Evolutionary conservation across 2,113 vertebrate genomes (phyloP), one percentile per base, ranked within the genome.

Genomic region (Eleginops maclovinus): DNA sequence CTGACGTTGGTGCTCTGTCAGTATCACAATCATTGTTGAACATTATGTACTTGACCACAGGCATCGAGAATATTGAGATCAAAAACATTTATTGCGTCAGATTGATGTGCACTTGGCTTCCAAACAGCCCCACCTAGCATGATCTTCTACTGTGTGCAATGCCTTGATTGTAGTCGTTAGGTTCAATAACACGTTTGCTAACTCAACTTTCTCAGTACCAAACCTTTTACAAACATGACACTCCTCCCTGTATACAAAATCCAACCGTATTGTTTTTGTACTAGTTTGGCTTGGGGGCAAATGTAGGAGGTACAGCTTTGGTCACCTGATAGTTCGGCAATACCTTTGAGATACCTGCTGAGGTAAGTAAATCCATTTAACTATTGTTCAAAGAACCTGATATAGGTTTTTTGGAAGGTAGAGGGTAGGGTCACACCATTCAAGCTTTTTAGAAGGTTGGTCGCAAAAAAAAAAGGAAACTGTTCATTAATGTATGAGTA

Each of bases 1-100:
- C 58, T 36, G 46, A 69, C 21, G 36, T 49, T 49, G 19, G 22
- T 67, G 26, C 51, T 71, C 40, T 74, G 68, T 73, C 63, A 80
- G 22, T 36, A 54, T 62, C 36, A 58, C 26, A 28, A 3, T 58
- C 54, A 41, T 46, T 49, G 19, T 46, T 47, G 1, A 13, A 12
- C 40, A 72, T 43, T 22, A 67, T 67, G 10, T 49, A 3, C 24
- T 59, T n/a, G 4, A 21, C 49, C 0, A 51, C 10, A 54, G 44
- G 24, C 73, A 47, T 28, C 59, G 3, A 4, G 9, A 58, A 47
- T 9, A 26, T 9, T 67, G 46, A 16, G 17, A 69, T 41, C 15
- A 40, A 22, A 68, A 41, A 26, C 4, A 56, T 21, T 56, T 68
- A 15, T 64, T 51, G 9, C 64, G 63, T 77, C 51, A 68, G n/a